phyloP scores from a whole-genome alignment of 2,888 invertebrate species.

The Cantharis lateralis region DNA sequence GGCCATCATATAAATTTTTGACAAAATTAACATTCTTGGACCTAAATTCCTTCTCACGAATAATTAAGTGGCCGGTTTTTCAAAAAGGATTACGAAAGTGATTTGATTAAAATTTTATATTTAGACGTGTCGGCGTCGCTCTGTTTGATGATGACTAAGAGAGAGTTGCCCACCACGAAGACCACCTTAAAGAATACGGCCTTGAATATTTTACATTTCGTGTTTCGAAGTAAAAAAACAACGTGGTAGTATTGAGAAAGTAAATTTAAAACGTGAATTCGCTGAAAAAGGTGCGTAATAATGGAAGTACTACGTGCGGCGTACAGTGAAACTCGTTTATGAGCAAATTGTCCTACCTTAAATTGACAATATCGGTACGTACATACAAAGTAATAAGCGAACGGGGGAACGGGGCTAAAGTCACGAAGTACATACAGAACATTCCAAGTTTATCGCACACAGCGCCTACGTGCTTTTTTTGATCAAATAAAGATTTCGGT shows the following conservation, averaged over 20 bases:
- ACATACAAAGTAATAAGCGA: neutral
- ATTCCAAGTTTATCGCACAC: constrained; percentile 1
- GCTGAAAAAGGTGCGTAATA: neutral
- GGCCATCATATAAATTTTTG: neutral
- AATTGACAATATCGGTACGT: neutral
- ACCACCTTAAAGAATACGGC: neutral
- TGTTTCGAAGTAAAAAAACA: neutral
- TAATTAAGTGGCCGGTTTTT: neutral
- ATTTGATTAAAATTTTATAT: neutral
- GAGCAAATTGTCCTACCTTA: neutral
- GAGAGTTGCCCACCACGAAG: neutral
- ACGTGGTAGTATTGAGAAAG: neutral
- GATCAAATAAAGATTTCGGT: constrained; percentile 6
- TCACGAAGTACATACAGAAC: neutral
- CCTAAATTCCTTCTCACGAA: neutral
- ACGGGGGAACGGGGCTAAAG: neutral
- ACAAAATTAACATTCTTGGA: neutral
- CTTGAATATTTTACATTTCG: constrained; percentile 1
- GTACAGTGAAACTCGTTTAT: neutral
- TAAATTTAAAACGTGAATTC: neutral
- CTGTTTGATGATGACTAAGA: constrained; percentile 1
- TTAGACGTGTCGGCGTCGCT: constrained; percentile 1
- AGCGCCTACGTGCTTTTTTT: constrained; percentile 18
- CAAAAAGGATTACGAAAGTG: neutral
- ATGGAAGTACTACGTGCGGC: neutral